Evolutionary conservation across 1,140 invertebrate genomes (phyloP).

Genomic region (Drosophila orena): DNA sequence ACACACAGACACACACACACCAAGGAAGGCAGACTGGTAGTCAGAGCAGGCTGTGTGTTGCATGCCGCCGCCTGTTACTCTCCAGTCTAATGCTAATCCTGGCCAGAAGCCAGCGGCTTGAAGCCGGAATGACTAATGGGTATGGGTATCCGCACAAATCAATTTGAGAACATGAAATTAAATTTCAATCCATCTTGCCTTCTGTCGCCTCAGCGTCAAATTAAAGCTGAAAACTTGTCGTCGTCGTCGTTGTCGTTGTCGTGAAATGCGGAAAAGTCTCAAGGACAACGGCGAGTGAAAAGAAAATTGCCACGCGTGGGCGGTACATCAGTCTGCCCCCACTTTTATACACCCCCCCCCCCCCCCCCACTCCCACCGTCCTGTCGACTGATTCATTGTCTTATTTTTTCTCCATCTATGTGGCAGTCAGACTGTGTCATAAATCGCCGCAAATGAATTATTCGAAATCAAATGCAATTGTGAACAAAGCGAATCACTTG

Average conservation of each 20-base stretch:
- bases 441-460: constrained; percentile 73
- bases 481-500: constrained; percentile 63
- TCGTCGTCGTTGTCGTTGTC: constrained; percentile 11
- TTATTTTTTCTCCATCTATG: constrained; percentile 47
- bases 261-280: constrained; percentile 59
- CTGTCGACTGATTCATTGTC: constrained; percentile 67
- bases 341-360: constrained; percentile 5
- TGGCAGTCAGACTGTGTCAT: constrained; percentile 36
- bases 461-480: constrained; percentile 72
- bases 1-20: constrained; percentile 29
- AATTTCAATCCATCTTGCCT: constrained; percentile 67
- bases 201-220: constrained; percentile 25
- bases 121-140: constrained; percentile 65
- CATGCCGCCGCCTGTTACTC: constrained; percentile 48
- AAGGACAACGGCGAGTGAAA: constrained; percentile 56
- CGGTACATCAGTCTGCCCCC: constrained; percentile 33
- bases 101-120: constrained; percentile 32
- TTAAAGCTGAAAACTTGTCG: constrained; percentile 55
- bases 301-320: constrained; percentile 68
- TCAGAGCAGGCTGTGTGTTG: constrained; percentile 73
- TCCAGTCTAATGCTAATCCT: constrained; percentile 74
- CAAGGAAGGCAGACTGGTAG: constrained; percentile 29
- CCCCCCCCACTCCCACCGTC: too few species aligned
- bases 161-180: constrained; percentile 79
- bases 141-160: constrained; percentile 60